Evolutionary conservation across 2,888 invertebrate genomes (phyloP), one percentile per base, ranked within the genome.

Genomic region (Spisula subtruncata): DNA sequence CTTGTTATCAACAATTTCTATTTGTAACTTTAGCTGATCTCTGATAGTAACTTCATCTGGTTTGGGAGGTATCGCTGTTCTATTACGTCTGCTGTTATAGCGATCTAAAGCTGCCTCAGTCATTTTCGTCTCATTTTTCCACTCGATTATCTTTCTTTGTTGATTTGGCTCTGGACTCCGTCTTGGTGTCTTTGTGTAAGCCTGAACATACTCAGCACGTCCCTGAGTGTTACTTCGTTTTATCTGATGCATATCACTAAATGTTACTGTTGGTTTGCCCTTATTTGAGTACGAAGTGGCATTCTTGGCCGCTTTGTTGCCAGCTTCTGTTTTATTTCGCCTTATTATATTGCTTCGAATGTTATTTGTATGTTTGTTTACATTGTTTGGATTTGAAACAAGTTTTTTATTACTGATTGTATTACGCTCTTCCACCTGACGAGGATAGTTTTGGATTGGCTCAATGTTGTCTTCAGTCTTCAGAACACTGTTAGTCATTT

Each of bases 1-100:
- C 35, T 83, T 51, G 12, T 51, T 87, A 46, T 91, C 89, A 29
- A 89, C 82, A 32, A 91, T 88, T 56, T 90, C 86, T 48, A 91
- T 91, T 66, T 91, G 81, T 4, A 91, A 86, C 75, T 83, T 91
- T 0, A 91, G 54, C 82, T 89, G 89, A 54, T 91, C 91, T 51
- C 89, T 66, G 25, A 90, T 88, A 51, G 89, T 89, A 4, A 91
- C 89, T 75, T 91, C 88, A 12, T 91, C 85, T 16, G 88, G 25
- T 12, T 41, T 83, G 5, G 86, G 84, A 4, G 88, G n/a, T 16
- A 8, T n/a, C 1, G 16, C 32, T 18, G 54, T 41, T 29, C n/a
- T 41, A 29, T 32, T 85, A 14, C 80, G 35, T 18, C 79, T 51
- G 51, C 54, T 79, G 14, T 32, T 54, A 35, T 79, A 80, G 10